phyloP scores from a whole-genome alignment of 23 tunicate species.

The Clavelina lepadiformis region DNA sequence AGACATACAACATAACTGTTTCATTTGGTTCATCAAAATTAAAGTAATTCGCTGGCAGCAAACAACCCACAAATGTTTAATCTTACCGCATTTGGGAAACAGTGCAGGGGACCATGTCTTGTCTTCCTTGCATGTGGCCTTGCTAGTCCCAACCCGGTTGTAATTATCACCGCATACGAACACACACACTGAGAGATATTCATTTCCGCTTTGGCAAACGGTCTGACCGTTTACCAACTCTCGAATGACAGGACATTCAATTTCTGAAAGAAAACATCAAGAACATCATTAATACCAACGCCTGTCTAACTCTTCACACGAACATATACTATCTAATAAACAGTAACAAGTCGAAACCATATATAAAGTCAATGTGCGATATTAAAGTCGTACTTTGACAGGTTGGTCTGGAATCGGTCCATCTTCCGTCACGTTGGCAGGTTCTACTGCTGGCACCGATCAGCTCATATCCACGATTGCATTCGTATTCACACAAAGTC shows the following conservation, averaged over 20 bases:
- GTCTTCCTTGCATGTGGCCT: conserved; percentile 21
- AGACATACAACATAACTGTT: too few species aligned
- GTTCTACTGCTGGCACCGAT: conserved; percentile 10
- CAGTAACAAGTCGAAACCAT: neutral
- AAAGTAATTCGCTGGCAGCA: too few species aligned
- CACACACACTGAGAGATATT: conserved; percentile 40
- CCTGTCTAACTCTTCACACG: neutral
- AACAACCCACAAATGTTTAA: neutral
- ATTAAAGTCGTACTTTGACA: conserved; percentile 32
- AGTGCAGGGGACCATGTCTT: conserved; percentile 52
- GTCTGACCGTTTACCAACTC: conserved; percentile 15
- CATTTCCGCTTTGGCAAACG: conserved; percentile 3
- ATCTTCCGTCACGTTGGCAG: conserved; percentile 32
- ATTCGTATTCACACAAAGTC: conserved; percentile 53
- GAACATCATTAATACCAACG: too few species aligned
- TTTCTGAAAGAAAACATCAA: conserved; percentile 33
- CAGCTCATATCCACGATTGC: conserved; percentile 65
- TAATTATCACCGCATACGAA: conserved; percentile 39
- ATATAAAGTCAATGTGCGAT: neutral
- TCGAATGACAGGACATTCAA: conserved; percentile 33
- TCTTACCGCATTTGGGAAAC: conserved; percentile 63
- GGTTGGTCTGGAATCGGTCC: conserved; percentile 33
- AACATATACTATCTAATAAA: neutral
- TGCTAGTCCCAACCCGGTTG: conserved; percentile 11
- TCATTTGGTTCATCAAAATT: too few species aligned